Conservation (phyloP, 2,113 vertebrate species). For the Procapra przewalskii region DNA sequence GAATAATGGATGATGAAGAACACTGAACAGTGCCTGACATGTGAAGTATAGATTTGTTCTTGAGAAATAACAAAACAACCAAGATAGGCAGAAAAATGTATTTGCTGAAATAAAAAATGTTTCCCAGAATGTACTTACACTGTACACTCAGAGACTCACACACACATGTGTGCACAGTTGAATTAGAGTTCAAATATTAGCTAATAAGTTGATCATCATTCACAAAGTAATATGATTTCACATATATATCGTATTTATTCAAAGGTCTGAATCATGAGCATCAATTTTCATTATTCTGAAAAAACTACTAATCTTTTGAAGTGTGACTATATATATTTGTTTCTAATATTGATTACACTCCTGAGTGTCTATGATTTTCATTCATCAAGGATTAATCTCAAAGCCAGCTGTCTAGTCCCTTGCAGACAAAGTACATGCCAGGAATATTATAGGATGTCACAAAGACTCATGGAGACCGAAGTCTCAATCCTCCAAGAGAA, state of each 20-base stretch:
- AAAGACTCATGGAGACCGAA: not conserved
- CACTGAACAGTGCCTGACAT: not conserved
- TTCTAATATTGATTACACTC: not conserved
- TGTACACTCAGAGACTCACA: not conserved
- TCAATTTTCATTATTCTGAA: not conserved
- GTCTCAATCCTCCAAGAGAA: not conserved
- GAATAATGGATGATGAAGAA: slow-evolving; percentile 11
- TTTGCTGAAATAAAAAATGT: not conserved
- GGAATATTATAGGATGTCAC: not conserved
- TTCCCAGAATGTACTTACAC: not conserved
- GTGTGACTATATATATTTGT: not conserved
- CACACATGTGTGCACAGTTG: not conserved
- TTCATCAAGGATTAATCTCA: not conserved
- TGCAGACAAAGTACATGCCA: not conserved
- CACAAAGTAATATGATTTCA: slow-evolving; percentile 10
- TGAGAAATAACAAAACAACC: not conserved
- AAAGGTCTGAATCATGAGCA: not conserved
- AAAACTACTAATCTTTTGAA: not conserved
- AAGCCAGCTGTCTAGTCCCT: not conserved
- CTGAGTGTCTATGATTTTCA: not conserved
- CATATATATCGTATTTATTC: not conserved
- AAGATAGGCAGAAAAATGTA: not conserved
- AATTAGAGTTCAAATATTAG: not conserved
- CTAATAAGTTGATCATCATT: not conserved
- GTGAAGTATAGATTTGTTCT: not conserved